Percentiles rank a stretch among this genome's conserved stretches.
Evolutionary conservation across 2,113 vertebrate species (phyloP).

Genomic region (Turnix velox): DNA sequence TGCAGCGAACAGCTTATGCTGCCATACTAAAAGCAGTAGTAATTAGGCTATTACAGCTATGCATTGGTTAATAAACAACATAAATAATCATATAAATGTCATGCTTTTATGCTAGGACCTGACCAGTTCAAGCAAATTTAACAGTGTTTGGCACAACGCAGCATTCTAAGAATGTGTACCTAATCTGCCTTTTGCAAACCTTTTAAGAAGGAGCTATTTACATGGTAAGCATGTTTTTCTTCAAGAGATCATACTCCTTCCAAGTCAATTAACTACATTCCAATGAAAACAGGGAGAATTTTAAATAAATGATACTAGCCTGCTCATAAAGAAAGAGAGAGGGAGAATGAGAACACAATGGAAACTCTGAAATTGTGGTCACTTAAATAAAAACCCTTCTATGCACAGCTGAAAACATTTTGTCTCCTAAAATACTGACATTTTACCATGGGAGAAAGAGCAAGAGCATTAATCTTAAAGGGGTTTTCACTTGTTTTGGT

Average conservation of each 20-base stretch:
- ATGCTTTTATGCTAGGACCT: background rate
- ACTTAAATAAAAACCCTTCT: constrained; percentile 41
- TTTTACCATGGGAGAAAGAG: constrained; percentile 20
- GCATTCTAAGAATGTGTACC: constrained; percentile 61
- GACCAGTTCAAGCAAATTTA: constrained; percentile 20
- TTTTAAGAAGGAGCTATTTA: constrained; percentile 62
- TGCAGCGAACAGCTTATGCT: background rate
- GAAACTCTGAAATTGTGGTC: constrained; percentile 43
- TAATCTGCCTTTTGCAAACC: constrained; percentile 55
- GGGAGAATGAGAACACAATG: constrained; percentile 21
- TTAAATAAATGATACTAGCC: constrained; percentile 38
- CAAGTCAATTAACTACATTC: constrained; percentile 70
- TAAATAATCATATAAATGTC: constrained; percentile 42
- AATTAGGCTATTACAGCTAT: constrained; percentile 40
- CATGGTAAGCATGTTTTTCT: constrained; percentile 65
- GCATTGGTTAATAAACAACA: constrained; percentile 38
- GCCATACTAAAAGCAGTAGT: background rate
- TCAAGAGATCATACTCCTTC: constrained; percentile 61
- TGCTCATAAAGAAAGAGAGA: constrained; percentile 28
- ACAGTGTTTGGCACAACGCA: background rate
- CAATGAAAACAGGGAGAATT: constrained; percentile 61
- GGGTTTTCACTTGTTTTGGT: constrained; percentile 28
- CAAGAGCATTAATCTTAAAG: constrained; percentile 1
- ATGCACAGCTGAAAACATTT: constrained; percentile 28
- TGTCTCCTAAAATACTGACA: constrained; percentile 30